Evolutionary conservation across 2,797 vertebrate species (phyloP), one percentile per base, ranked within the genome.

Genomic region (Silurus lanzhouensis): DNA sequence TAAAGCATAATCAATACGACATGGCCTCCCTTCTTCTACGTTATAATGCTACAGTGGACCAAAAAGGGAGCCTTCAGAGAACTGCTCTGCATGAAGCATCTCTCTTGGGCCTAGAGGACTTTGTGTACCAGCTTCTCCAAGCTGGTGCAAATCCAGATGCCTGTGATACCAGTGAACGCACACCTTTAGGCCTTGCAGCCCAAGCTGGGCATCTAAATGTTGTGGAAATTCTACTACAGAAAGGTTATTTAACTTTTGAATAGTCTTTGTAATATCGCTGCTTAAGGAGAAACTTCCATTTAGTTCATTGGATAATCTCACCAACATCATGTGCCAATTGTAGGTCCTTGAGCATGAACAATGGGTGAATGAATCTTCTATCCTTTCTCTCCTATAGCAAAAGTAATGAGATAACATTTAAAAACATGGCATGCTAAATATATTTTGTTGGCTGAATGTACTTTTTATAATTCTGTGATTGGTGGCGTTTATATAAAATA

Each of bases 51-150:
- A 91, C 90, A 12, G 94, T 96, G 84, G 95, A 98, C 89, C 91
- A 96, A 88, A 93, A 70, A 5, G 97, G 97, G 85, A 93, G 94
- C 19, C 94, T 97, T 10, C 92, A 95, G 91, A 95, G 98, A 91
- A 98, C 97, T 0, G 96, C 97, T 25, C 93, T 99, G 31, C 98
- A 99, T 0, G 97, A 99, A 91, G 97, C 96, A 0, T 94, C 97
- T 83, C 97, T 95, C n/a, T 92, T 97, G 82, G 98, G 97, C 86
- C 92, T 96, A 90, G 95, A 93, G 87, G 96, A 96, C 74, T 94
- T 97, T 88, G 96, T 97, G 15, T 93, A 95, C 86, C 93, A 98
- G 55, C 91, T 99, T 76, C 94, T 99, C 25, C 93, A 86, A 64
- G 95, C 96, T 1, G 96, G 96, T 67, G 97, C 97, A 14, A 90